A percentile compares a stretch with the other conserved stretches of the same genome.
phyloP scores from a whole-genome alignment of 2,797 vertebrate species.

The Steatocranus sp. region DNA sequence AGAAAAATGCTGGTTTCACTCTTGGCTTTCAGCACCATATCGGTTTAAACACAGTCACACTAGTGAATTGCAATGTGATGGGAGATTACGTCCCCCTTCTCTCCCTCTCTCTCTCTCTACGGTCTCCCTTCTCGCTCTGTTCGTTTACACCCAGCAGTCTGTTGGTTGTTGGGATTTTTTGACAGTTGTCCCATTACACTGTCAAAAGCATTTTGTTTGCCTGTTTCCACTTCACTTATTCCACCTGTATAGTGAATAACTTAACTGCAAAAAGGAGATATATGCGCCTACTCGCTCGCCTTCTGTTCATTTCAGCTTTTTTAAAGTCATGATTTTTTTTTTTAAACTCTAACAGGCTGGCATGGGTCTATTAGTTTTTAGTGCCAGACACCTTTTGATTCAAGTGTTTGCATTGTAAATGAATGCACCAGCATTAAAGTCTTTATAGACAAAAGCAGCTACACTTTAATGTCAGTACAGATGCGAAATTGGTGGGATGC shows the following conservation, averaged over 20 bases:
- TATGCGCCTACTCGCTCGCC: not conserved
- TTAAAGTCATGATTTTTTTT: not conserved
- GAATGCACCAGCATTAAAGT: not conserved
- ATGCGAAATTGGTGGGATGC: not conserved
- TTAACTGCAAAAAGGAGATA: not conserved
- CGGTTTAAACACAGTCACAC: conserved; percentile 33
- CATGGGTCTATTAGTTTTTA: not conserved
- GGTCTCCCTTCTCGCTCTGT: not conserved
- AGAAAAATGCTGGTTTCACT: conserved; percentile 42
- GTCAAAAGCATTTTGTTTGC: conserved; percentile 10
- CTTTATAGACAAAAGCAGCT: not conserved
- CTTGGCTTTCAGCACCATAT: conserved; percentile 18
- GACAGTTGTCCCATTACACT: conserved; percentile 4
- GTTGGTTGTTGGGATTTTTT: not conserved
- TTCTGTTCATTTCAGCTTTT: not conserved
- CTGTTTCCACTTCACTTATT: conserved; percentile 11
- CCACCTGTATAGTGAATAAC: not conserved
- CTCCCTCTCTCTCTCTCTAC: not conserved
- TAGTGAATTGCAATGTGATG: conserved; percentile 30
- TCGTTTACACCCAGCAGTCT: not conserved
- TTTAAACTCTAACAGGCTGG: not conserved
- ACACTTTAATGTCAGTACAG: not conserved
- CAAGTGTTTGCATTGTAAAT: not conserved
- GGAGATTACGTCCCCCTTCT: not conserved
- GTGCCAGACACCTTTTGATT: not conserved